Base-by-base conservation (phyloP, 2,113 vertebrate genomes). In the Apeltes quadracus region DNA sequence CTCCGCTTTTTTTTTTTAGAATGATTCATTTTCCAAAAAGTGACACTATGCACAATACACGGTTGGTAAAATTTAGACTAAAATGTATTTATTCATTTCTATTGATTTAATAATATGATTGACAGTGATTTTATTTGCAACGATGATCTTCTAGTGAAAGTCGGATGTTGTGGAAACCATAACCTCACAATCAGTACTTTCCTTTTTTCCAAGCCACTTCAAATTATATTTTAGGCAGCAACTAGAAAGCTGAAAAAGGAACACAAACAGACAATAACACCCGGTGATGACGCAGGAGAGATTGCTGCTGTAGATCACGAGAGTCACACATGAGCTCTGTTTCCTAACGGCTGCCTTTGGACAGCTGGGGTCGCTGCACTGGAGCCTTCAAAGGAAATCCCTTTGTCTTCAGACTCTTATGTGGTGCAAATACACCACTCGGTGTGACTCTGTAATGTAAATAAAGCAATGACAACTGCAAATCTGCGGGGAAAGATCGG, bases 321-420 rank as follows among this genome's bases (percentile, higher is more conserved):
- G 38, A 65, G 3, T 57, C 83, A 57, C 77, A 76, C 80, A 81
- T 75, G 83, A 76, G 75, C 71, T 66, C 63, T 68, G 79, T 83
- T 83, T 78, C 79, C 74, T 56, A 75, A 79, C 76, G 72, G 82
- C 61, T 63, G 56, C 72, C 72, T 82, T 68, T 76, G 81, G 81
- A 83, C 87, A 89, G 84, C 88, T 88, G 82, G 71, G 62, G 80
- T 69, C 36, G 20, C 81, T 54, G 90, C 85, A 91, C 86, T 89
- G 73, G 73, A 84, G 85, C 75, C 76, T 76, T 78, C 15, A 46
- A 75, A 71, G 67, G 65, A 88, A 92, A 90, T 88, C 85, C 79
- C 48, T 81, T 74, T 61, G 58, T 79, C 78, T 74, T 63, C 68
- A 79, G 64, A 78, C 63, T 83, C 66, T 79, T 74, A 72, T 70